These are phyloP conservation scores for Coelogynopora nodosa DNA, from an alignment of 2,888 invertebrate genomes.

Conservation along the genomic window DNA sequence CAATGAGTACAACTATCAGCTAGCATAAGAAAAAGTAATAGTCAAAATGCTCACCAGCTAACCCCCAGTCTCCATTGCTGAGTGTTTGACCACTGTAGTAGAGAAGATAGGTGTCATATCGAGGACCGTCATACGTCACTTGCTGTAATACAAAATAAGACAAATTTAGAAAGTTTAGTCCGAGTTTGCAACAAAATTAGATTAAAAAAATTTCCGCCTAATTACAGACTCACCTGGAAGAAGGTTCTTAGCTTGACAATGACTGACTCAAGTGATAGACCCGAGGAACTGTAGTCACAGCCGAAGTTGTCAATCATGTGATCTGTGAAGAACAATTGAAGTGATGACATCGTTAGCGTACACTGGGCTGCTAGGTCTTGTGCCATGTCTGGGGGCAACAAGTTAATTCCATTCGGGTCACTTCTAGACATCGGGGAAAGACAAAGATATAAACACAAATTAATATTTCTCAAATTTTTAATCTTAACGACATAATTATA, in stretches of 20 bases:
- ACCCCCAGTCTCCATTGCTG: slow-evolving; percentile 60
- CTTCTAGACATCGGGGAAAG: not conserved
- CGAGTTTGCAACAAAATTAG: too few relatives aligned
- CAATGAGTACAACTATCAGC: too few relatives aligned
- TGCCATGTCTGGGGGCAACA: slow-evolving; percentile 48
- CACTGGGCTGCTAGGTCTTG: slow-evolving; percentile 54
- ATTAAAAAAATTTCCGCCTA: too few relatives aligned
- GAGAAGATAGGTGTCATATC: slow-evolving; percentile 60
- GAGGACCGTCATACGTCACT: slow-evolving; percentile 57
- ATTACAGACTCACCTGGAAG: slow-evolving; percentile 22
- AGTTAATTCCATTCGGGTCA: not conserved
- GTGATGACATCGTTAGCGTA: slow-evolving; percentile 53
- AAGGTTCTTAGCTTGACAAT: slow-evolving; percentile 50
- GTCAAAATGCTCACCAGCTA: slow-evolving; percentile 58
- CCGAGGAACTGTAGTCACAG: slow-evolving; percentile 59
- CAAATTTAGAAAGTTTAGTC: too few relatives aligned
- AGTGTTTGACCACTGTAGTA: slow-evolving; percentile 60
- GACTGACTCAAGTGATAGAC: slow-evolving; percentile 53
- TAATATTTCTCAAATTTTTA: too few relatives aligned
- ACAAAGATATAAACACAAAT: too few relatives aligned
- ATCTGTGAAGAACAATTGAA: slow-evolving; percentile 57
- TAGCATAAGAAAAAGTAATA: too few relatives aligned
- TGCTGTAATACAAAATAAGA: slow-evolving; percentile 52
- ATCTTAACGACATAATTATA: too few relatives aligned
- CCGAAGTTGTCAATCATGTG: slow-evolving; percentile 60